Evolutionary conservation across 2,888 invertebrate genomes (phyloP).

Genomic region (Nomada ruficornis): DNA sequence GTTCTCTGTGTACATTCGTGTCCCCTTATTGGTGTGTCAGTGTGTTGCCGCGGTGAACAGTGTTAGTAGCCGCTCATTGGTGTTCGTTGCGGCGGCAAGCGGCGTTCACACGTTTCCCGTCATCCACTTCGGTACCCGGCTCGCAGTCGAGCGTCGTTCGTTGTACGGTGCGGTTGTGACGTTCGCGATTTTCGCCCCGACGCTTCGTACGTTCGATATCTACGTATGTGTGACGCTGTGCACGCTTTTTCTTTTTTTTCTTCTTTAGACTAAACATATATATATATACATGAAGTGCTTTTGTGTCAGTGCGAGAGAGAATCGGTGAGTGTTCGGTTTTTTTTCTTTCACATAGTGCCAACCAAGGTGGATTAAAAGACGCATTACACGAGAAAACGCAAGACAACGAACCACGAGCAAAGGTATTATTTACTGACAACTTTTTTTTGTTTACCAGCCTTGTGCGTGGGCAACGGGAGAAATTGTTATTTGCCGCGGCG

Average conservation of each 20-base stretch:
- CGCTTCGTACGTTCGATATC: constrained; percentile 50
- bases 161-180: constrained; percentile 75
- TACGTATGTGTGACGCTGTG: constrained; percentile 44
- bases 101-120: constrained; percentile 82
- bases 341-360: constrained; percentile 61
- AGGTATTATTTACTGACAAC: constrained; percentile 45
- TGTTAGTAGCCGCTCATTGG: constrained; percentile 72
- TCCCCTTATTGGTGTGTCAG: constrained; percentile 66
- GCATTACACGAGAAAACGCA: constrained; percentile 15
- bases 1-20: constrained; percentile 55
- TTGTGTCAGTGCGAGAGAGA: constrained; percentile 56
- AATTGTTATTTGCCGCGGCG: constrained; percentile 27
- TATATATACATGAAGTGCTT: constrained; percentile 45
- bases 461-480: constrained; percentile 6
- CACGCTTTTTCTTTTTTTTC: constrained; percentile 36
- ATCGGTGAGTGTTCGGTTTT: constrained; percentile 63
- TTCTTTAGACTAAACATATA: constrained; percentile 18
- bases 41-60: constrained; percentile 58
- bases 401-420: constrained; percentile 2
- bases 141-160: constrained; percentile 82
- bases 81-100: constrained; percentile 80
- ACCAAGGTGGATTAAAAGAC: constrained; percentile 67
- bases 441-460: constrained; percentile 21
- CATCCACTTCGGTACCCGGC: constrained; percentile 80
- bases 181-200: constrained; percentile 40